phyloP scores from a whole-genome alignment of 53 echinoderm and acorn worm species.

The Arbacia lixula region DNA sequence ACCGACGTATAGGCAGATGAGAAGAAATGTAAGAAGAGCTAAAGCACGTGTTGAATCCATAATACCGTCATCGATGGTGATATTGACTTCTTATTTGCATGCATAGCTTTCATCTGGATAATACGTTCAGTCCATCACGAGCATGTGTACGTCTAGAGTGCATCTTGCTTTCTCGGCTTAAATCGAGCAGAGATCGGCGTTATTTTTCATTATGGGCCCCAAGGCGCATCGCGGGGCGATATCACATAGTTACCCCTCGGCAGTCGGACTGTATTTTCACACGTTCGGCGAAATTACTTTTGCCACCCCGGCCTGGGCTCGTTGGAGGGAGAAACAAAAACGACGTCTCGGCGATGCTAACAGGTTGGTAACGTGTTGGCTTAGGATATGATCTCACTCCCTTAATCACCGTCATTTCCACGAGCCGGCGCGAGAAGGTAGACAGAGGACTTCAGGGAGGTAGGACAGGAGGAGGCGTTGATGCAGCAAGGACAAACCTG shows the following conservation, averaged over 20 bases:
- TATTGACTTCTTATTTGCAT: too few relatives aligned
- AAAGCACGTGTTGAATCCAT: too few relatives aligned
- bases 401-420: constrained; percentile 47
- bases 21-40: too few relatives aligned
- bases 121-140: too few relatives aligned
- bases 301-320: constrained; percentile 7
- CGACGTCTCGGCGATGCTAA: constrained; percentile 6
- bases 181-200: too few relatives aligned
- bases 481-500: too few relatives aligned
- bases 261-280: constrained; percentile 45
- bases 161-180: too few relatives aligned
- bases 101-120: too few relatives aligned
- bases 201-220: constrained; percentile 34
- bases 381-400: constrained; percentile 41
- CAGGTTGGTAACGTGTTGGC: constrained; percentile 57
- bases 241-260: neutral
- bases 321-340: constrained; percentile 11
- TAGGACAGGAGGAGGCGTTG: neutral
- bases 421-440: neutral
- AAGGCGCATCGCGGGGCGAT: neutral
- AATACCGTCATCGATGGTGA: too few relatives aligned
- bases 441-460: neutral
- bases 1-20: too few relatives aligned
- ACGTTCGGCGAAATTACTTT: constrained; percentile 44
- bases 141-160: too few relatives aligned